Conservation (phyloP, 2,113 vertebrate genomes). For the Percina caprodes region DNA sequence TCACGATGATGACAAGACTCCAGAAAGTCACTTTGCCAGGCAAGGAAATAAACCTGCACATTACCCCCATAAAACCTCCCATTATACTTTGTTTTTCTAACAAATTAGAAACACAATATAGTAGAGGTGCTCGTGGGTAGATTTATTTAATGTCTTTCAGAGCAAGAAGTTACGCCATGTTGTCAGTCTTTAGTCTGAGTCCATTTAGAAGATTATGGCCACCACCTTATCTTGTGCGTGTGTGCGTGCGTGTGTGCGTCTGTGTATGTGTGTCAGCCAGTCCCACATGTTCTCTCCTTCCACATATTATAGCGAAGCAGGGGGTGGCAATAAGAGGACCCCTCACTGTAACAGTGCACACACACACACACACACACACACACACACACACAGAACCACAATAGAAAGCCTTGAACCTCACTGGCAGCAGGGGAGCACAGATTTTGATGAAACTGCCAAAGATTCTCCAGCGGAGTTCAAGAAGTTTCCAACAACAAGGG, state of each 20-base stretch:
- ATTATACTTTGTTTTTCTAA: no score
- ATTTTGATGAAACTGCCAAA: background rate
- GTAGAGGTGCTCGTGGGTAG: background rate
- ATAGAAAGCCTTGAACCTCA: background rate
- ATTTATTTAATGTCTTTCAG: background rate
- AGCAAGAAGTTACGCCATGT: background rate
- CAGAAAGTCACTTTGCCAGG: no score
- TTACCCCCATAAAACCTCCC: no score
- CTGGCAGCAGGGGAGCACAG: background rate
- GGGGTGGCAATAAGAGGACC: constrained; percentile 39
- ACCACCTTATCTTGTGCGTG: constrained; percentile 21
- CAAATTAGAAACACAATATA: no score
- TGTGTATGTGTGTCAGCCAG: constrained; percentile 2
- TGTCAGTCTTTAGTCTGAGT: background rate
- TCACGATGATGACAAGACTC: no score
- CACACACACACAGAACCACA: constrained; percentile 14
- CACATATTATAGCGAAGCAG: constrained; percentile 44
- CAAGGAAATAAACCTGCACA: no score
- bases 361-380: constrained; percentile 16
- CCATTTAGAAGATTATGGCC: constrained; percentile 5
- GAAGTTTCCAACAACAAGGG: constrained; percentile 19
- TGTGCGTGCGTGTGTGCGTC: constrained; percentile 33
- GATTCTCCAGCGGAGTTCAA: constrained; percentile 18
- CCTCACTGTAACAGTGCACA: constrained; percentile 7
- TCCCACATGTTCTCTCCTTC: constrained; percentile 48